Evolutionary conservation across 2,113 vertebrate genomes (phyloP).

Genomic region (Heliornis fulica): DNA sequence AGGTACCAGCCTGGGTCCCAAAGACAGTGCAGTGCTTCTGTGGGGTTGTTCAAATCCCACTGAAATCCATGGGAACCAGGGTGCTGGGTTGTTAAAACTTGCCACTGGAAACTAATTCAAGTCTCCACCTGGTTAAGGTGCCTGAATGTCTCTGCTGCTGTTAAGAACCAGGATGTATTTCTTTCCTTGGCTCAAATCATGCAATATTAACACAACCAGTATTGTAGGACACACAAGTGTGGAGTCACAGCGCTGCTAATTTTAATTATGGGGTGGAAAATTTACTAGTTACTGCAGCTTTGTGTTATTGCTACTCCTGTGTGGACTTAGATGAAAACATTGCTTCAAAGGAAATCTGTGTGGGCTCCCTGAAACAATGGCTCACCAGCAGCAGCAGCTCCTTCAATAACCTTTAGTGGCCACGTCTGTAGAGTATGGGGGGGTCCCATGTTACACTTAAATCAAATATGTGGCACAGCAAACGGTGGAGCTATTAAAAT

Average conservation of each 20-base stretch:
- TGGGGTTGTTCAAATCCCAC: background rate
- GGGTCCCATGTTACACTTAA: constrained; percentile 21
- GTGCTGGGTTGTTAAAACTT: background rate
- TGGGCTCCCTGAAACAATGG: background rate
- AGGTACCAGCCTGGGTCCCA: background rate
- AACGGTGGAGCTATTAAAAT: constrained; percentile 73
- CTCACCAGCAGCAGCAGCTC: background rate
- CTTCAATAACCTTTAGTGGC: background rate
- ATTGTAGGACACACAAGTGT: background rate
- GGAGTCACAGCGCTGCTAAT: background rate
- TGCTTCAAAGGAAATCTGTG: background rate
- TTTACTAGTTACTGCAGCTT: background rate
- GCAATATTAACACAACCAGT: background rate
- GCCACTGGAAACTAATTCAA: background rate
- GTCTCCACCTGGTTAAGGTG: background rate
- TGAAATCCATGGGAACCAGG: rapidly evolving
- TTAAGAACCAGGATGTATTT: background rate
- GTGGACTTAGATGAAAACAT: background rate
- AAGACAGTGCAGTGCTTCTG: rapidly evolving
- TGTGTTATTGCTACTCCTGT: background rate
- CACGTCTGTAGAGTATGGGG: background rate
- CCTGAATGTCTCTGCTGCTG: background rate
- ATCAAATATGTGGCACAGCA: constrained; percentile 60
- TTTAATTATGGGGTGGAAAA: constrained; percentile 37
- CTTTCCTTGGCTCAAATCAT: background rate